Evolutionary conservation across 37 sponge, comb jelly and placozoan genomes (phyloP).

Genomic region (Amphimedon queenslandica): DNA sequence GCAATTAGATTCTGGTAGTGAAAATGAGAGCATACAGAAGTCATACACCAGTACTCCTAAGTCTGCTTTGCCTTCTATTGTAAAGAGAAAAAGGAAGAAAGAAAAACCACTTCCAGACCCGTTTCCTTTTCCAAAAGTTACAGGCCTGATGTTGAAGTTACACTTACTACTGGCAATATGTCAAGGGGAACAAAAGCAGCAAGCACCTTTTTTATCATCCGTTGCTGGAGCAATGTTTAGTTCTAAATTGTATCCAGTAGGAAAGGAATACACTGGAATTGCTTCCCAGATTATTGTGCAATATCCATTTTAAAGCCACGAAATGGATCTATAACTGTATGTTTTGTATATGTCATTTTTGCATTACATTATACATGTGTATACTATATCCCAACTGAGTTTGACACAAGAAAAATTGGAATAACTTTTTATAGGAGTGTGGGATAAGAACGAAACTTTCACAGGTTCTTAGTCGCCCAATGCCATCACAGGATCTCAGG

Average conservation of each 20-base stretch:
- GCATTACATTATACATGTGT: too few species aligned
- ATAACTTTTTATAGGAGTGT: too few species aligned
- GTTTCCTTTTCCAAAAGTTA: conserved; percentile 12
- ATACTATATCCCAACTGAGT: too few species aligned
- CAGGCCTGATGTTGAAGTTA: conserved; percentile 9
- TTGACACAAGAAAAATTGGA: too few species aligned
- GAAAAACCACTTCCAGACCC: conserved; percentile 18
- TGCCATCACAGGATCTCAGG: too few species aligned
- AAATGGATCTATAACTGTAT: conserved; percentile 13
- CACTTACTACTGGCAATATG: conserved; percentile 14
- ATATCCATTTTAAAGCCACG: conserved; percentile 13
- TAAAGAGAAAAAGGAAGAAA: background rate
- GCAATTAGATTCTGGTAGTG: too few species aligned
- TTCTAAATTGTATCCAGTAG: conserved; percentile 14
- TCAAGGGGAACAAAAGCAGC: conserved; percentile 6
- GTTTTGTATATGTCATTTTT: too few species aligned
- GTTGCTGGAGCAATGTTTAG: conserved; percentile 18
- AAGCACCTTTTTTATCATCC: conserved; percentile 10
- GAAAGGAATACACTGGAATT: conserved; percentile 13
- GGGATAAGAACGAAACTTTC: too few species aligned
- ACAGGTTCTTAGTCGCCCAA: too few species aligned
- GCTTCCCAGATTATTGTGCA: conserved; percentile 8
- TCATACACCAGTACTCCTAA: background rate
- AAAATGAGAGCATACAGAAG: background rate
- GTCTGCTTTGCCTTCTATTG: background rate